Conservation (phyloP, 2,113 vertebrate genomes). For the Sciurus niger region DNA sequence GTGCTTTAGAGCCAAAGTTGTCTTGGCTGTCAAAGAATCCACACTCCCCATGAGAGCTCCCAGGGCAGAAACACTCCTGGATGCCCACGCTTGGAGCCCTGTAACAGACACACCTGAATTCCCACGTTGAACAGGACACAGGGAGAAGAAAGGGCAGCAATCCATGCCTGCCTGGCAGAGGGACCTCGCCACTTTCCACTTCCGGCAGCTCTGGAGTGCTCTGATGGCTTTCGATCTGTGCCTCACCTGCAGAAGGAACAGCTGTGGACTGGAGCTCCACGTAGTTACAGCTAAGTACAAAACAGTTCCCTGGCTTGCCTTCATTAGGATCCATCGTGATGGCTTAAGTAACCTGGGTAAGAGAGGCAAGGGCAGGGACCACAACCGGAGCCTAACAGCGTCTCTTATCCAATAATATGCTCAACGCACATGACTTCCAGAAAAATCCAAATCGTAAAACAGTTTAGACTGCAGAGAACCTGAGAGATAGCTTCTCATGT, state of each 20-base stretch:
- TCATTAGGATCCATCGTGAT: not conserved
- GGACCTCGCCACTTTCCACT: not conserved
- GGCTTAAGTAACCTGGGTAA: not conserved
- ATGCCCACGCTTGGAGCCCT: not conserved
- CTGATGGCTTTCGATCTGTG: not conserved
- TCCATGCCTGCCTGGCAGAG: not conserved
- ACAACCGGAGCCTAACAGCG: not conserved
- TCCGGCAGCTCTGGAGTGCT: not conserved
- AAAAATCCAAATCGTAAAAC: not conserved
- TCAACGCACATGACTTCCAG: not conserved
- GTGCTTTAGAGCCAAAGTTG: not conserved
- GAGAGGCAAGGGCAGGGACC: not conserved
- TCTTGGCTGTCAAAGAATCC: not conserved
- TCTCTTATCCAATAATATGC: not conserved
- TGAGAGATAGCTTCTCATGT: not conserved
- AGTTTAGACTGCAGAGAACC: slow-evolving; percentile 36
- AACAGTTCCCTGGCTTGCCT: not conserved
- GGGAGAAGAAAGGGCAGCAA: not conserved
- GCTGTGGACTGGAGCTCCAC: not conserved
- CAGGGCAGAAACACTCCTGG: not conserved
- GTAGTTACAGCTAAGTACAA: accelerated
- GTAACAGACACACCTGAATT: not conserved
- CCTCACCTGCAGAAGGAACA: not conserved
- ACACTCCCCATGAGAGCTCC: not conserved
- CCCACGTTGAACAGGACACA: not conserved